Evolutionary conservation across 1,140 invertebrate species (phyloP).

Genomic region (Listronotus bonariensis): DNA sequence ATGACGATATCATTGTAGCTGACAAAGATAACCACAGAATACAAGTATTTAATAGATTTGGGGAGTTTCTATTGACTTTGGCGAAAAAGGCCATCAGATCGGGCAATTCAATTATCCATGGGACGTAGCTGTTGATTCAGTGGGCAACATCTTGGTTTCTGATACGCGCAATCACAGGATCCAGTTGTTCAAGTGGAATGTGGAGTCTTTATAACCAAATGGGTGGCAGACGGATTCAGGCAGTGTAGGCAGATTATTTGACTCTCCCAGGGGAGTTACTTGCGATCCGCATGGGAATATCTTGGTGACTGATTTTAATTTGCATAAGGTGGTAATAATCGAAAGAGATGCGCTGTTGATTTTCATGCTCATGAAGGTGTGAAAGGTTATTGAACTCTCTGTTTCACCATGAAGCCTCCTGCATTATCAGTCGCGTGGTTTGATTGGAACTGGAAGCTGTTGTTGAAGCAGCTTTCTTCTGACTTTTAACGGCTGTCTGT

Average conservation of each 20-base stretch:
- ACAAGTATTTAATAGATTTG: conserved; percentile 82
- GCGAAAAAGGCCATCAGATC: conserved; percentile 68
- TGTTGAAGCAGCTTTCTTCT: no score
- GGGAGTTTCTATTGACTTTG: conserved; percentile 81
- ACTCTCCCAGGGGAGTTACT: conserved; percentile 90
- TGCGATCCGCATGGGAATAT: conserved; percentile 83
- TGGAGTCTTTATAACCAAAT: conserved; percentile 85
- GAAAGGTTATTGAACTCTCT: no score
- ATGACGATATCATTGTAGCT: conserved; percentile 86
- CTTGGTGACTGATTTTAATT: conserved; percentile 93
- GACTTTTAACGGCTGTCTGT: no score
- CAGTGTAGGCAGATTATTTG: conserved; percentile 76
- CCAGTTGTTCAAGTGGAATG: conserved; percentile 80
- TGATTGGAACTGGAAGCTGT: no score
- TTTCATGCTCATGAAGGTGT: no score
- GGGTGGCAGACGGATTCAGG: conserved; percentile 77
- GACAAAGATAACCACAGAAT: conserved; percentile 98
- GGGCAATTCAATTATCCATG: conserved; percentile 96
- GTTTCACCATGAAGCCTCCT: no score
- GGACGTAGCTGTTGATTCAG: conserved; percentile 87
- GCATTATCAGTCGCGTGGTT: no score
- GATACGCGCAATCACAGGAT: conserved; percentile 94
- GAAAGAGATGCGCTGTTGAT: no score
- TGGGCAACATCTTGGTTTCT: conserved; percentile 85
- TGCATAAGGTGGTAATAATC: conserved; percentile 84